Evolutionary conservation across 2,113 vertebrate species (phyloP).

Genomic region (Misgurnus anguillicaudatus): DNA sequence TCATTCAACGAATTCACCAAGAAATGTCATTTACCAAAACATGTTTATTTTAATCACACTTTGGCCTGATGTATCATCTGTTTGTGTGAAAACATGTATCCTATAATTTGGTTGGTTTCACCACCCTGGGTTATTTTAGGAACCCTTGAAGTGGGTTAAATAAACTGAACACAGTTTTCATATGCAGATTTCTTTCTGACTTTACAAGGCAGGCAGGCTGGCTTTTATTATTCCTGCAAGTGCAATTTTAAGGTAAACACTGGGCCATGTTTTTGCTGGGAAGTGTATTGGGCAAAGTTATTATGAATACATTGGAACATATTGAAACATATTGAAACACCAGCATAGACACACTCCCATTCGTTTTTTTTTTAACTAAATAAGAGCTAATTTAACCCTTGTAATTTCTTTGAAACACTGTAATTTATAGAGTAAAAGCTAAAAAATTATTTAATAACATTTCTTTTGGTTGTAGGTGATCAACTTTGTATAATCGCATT

Average conservation of each 20-base stretch:
- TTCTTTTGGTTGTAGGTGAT: background rate
- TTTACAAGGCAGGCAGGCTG: background rate
- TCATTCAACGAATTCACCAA: too few relatives aligned
- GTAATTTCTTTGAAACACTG: background rate
- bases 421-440: background rate
- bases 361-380: too few relatives aligned
- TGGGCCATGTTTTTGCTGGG: background rate
- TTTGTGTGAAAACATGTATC: too few relatives aligned
- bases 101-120: too few relatives aligned
- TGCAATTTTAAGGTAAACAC: background rate
- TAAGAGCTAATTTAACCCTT: too few relatives aligned
- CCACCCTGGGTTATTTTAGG: too few relatives aligned
- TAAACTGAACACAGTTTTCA: too few relatives aligned
- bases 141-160: too few relatives aligned
- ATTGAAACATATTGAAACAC: background rate
- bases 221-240: background rate
- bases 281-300: background rate
- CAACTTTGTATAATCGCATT: slow-evolving; percentile 25
- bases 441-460: slow-evolving; percentile 25
- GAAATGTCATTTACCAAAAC: too few relatives aligned
- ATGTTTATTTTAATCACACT: too few relatives aligned
- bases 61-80: too few relatives aligned
- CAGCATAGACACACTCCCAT: background rate
- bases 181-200: too few relatives aligned
- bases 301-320: background rate